Conservation (phyloP, 2,113 vertebrate species). For the Eudyptes chrysolophus region DNA sequence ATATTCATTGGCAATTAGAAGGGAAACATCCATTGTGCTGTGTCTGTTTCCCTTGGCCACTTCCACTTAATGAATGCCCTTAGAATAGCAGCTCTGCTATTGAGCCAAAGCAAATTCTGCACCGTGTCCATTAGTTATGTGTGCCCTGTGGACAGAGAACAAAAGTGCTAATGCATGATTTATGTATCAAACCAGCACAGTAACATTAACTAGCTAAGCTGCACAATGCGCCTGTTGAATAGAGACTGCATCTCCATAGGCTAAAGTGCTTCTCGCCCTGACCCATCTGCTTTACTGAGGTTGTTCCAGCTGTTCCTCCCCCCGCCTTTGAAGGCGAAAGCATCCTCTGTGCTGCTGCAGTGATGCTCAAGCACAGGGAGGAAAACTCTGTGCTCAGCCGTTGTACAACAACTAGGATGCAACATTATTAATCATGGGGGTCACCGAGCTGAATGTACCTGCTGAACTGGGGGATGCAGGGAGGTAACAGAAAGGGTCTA, state of each 20-base stretch:
- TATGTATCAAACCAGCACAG: not conserved
- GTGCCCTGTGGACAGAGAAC: not conserved
- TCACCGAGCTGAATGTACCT: not conserved
- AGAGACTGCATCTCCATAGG: not conserved
- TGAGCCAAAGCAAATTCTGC: not conserved
- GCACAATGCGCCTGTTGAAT: not conserved
- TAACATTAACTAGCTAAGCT: not conserved
- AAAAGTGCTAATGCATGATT: not conserved
- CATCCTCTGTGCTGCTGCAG: not conserved
- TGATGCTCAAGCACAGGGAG: not conserved
- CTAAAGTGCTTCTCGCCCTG: not conserved
- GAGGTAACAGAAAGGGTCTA: not conserved
- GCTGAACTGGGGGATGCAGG: not conserved
- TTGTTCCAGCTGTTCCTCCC: not conserved
- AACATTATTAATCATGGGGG: too few species aligned
- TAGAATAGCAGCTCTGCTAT: not conserved
- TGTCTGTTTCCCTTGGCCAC: not conserved
- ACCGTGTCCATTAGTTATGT: not conserved
- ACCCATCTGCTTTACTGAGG: not conserved
- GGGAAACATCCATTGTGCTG: not conserved
- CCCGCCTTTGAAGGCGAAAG: not conserved
- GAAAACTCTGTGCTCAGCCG: not conserved
- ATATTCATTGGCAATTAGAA: not conserved
- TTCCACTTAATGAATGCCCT: not conserved
- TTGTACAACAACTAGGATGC: not conserved